phyloP scores from a whole-genome alignment of 2,797 vertebrate genomes.

The Cuculus canorus region DNA sequence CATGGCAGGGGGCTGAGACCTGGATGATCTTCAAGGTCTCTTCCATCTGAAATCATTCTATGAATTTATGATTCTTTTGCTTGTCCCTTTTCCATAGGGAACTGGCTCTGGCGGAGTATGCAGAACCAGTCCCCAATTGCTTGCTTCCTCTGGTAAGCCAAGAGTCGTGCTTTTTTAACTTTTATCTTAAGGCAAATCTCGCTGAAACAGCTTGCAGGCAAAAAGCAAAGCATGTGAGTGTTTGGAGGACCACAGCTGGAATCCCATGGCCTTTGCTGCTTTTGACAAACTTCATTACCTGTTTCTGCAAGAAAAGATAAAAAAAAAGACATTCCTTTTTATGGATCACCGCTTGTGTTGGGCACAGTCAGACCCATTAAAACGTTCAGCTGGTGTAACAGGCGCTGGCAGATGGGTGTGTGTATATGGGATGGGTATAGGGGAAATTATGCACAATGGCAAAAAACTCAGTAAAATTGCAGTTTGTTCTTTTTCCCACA shows the following conservation, averaged over 20 bases:
- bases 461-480: not conserved
- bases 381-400: not conserved
- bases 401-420: not conserved
- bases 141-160: not conserved
- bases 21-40: too few relatives aligned
- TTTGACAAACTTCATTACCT: not conserved
- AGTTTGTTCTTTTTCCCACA: conserved; percentile 27
- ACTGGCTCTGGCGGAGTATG: accelerated
- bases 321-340: not conserved
- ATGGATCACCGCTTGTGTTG: accelerated
- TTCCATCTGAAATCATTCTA: too few relatives aligned
- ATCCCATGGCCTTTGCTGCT: not conserved
- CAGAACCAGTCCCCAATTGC: not conserved
- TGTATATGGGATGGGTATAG: not conserved
- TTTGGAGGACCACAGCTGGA: not conserved
- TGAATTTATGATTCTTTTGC: too few relatives aligned
- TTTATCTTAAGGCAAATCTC: not conserved
- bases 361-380: accelerated
- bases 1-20: too few relatives aligned
- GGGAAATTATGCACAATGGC: not conserved
- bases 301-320: not conserved
- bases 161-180: not conserved
- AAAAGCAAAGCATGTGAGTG: not conserved
- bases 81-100: not conserved
- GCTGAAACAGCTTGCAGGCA: not conserved